These are phyloP conservation scores for Sphaerophoria rueppellii DNA, from an alignment of 2,888 invertebrate genomes.

Conservation along the genomic window DNA sequence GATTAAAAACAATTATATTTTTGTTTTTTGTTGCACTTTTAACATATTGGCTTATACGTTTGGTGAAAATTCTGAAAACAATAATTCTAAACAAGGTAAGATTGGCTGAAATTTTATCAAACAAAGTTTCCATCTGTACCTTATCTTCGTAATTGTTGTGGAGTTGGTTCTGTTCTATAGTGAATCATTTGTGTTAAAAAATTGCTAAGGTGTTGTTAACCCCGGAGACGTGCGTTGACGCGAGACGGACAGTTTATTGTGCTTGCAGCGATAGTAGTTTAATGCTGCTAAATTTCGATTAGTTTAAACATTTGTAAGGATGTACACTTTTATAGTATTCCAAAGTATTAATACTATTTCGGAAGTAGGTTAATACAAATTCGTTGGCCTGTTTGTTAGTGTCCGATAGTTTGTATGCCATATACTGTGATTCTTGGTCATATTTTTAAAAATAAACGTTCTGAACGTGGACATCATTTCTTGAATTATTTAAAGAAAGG, in stretches of 20 bases:
- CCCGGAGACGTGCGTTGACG: neutral
- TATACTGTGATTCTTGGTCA: too few relatives aligned
- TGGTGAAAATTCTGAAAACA: conserved; percentile 46
- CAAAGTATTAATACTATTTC: too few relatives aligned
- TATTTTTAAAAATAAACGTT: too few relatives aligned
- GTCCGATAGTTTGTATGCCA: too few relatives aligned
- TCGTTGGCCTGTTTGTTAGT: too few relatives aligned
- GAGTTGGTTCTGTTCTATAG: neutral
- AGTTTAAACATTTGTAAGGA: too few relatives aligned
- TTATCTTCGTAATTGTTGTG: neutral
- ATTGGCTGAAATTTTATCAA: neutral
- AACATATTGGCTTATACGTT: conserved; percentile 34
- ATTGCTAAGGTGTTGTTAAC: conserved; percentile 32
- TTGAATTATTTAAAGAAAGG: too few relatives aligned
- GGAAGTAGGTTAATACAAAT: too few relatives aligned
- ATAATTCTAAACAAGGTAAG: conserved; percentile 65
- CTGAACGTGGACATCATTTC: too few relatives aligned
- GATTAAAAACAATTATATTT: conserved; percentile 41
- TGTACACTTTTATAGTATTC: too few relatives aligned
- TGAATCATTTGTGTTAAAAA: conserved; percentile 6
- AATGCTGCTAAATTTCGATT: too few relatives aligned
- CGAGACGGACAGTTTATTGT: neutral
- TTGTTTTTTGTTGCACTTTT: conserved; percentile 45
- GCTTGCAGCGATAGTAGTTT: conserved; percentile 38
- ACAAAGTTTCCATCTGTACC: neutral